Evolutionary conservation across 2,797 vertebrate species (phyloP).

Genomic region (Poeciliopsis presidionis): DNA sequence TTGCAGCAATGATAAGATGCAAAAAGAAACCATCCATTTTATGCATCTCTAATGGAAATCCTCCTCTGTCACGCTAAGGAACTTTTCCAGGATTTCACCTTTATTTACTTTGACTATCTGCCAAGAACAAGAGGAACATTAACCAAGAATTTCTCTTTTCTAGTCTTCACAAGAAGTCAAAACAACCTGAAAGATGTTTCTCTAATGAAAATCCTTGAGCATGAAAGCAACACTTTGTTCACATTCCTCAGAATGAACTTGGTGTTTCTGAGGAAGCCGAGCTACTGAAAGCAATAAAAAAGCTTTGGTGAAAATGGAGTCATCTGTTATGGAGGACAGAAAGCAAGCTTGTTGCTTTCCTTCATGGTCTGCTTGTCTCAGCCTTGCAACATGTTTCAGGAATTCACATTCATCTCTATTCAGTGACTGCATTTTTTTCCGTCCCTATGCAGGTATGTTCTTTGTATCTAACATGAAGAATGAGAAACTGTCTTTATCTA

Average conservation of each 20-base stretch:
- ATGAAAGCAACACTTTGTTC: neutral
- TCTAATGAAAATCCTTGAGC: neutral
- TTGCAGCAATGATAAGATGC: neutral
- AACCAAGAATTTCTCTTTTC: neutral
- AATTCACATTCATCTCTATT: constrained; percentile 8
- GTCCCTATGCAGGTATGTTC: neutral
- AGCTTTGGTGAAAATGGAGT: neutral
- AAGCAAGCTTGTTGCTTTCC: neutral
- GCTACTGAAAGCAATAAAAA: neutral
- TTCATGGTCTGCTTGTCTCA: too few relatives aligned
- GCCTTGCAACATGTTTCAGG: neutral
- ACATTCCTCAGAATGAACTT: neutral
- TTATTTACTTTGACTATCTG: neutral
- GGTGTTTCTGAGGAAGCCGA: neutral
- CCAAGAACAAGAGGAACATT: neutral
- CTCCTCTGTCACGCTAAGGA: neutral
- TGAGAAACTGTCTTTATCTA: constrained; percentile 39
- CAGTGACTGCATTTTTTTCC: neutral
- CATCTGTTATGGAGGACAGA: neutral
- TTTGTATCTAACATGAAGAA: neutral
- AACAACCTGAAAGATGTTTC: neutral
- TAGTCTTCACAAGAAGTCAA: neutral
- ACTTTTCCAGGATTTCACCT: neutral
- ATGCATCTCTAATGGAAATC: neutral
- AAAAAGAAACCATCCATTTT: neutral